Evolutionary conservation across 2,113 vertebrate species (phyloP), one percentile per base, ranked within the genome.

Genomic region (Nerophis lumbriciformis): DNA sequence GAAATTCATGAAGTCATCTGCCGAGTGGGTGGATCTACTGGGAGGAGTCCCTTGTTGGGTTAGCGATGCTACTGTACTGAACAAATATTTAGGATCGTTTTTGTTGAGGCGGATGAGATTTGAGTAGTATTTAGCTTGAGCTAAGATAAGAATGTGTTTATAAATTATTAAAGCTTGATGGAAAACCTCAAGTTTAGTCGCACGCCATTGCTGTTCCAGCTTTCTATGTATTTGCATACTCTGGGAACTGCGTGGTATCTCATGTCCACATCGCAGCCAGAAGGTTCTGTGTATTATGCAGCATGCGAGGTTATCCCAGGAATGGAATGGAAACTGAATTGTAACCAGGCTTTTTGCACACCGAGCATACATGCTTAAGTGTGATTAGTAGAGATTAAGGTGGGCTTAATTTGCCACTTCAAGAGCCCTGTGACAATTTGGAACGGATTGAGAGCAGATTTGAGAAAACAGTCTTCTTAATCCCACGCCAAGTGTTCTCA

Each of bases 331-430:
- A 73, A 78, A 76, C 55, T 66, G 76, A 85, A 85, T 82, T 82
- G 74, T 81, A 86, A 85, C 83, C 75, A 75, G 79, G 72, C 84
- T 72, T 87, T 88, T 84, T 3, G 74, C 78, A 87, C 85, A 85
- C 84, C 79, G 89, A 85, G 86, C 83, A 85, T 83, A 85, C 80
- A 79, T 75, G 85, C 87, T 88, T 86, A 85, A 85, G 84, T 82
- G 49, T 80, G 88, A 88, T 89, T 87, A 87, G 83, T 69, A 76
- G 74, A 86, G 88, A 86, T 88, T 88, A 86, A 84, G 77, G 82
- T 87, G 81, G 80, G 86, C 79, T 83, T 86, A 83, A 86, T 83
- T 86, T 80, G 79, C 84, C 72, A 84, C 82, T 84, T 74, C 75
- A 66, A 81, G 70, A 76, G 63, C 79, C 80, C 79, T 65, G 72